phyloP scores from a whole-genome alignment of 1,140 invertebrate genomes.

The Lepidurus couesii region DNA sequence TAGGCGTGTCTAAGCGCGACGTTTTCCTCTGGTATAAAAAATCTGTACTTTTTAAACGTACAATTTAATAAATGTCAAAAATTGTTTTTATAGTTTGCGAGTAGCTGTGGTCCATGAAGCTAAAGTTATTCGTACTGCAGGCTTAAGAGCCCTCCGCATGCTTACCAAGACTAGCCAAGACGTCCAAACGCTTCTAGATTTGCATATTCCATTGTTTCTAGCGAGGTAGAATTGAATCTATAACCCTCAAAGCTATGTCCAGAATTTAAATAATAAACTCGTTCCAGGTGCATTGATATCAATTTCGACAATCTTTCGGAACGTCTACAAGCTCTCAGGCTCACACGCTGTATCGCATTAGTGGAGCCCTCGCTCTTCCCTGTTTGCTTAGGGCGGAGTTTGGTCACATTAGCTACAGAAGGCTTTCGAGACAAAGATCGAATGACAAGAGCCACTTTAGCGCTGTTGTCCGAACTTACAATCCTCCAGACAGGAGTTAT shows the following conservation, averaged over 20 bases:
- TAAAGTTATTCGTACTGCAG: constrained; percentile 79
- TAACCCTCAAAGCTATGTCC: no score
- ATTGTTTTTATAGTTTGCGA: constrained; percentile 63
- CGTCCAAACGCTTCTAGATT: constrained; percentile 65
- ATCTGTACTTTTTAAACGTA: background rate
- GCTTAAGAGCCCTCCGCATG: constrained; percentile 76
- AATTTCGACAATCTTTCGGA: constrained; percentile 76
- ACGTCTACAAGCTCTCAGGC: constrained; percentile 77
- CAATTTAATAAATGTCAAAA: constrained; percentile 27
- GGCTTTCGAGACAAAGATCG: constrained; percentile 65
- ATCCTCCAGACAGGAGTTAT: constrained; percentile 74
- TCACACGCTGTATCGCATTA: constrained; percentile 64
- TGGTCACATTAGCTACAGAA: constrained; percentile 75
- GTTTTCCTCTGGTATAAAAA: constrained; percentile 25
- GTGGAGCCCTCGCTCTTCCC: constrained; percentile 61
- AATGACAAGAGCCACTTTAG: constrained; percentile 70
- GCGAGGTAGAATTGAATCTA: constrained; percentile 51
- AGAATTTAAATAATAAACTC: constrained; percentile 26
- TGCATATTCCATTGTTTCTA: constrained; percentile 75
- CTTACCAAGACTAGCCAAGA: constrained; percentile 69
- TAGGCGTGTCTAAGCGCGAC: constrained; percentile 32
- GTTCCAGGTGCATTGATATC: constrained; percentile 63
- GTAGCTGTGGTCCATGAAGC: constrained; percentile 75
- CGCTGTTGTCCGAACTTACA: constrained; percentile 78
- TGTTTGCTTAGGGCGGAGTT: constrained; percentile 58